These are phyloP conservation scores for Erebia palarica DNA, from an alignment of 2,888 invertebrate species.

Conservation along the genomic window DNA sequence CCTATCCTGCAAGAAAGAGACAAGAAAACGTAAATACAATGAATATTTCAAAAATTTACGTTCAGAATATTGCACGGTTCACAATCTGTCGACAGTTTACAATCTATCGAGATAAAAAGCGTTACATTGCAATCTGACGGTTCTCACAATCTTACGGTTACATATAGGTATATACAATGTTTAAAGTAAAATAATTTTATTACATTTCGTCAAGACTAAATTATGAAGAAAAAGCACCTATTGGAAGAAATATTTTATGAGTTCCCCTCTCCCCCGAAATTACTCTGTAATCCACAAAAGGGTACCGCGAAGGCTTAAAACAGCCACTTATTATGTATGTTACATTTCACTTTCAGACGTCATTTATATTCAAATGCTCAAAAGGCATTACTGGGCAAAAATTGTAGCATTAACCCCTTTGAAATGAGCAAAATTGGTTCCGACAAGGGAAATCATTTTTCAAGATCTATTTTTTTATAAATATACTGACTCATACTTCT, in stretches of 20 bases:
- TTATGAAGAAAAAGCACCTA: not conserved
- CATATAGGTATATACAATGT: no score
- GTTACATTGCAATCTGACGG: no score
- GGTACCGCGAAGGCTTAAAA: constrained; percentile 81
- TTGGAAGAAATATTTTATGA: not conserved
- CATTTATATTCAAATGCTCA: constrained; percentile 83
- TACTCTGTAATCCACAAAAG: constrained; percentile 76
- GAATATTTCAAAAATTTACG: no score
- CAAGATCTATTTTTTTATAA: constrained; percentile 46
- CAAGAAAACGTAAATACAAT: no score
- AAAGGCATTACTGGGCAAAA: constrained; percentile 81
- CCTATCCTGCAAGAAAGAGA: no score
- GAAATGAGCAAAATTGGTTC: constrained; percentile 73
- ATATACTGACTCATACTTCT: constrained; percentile 33
- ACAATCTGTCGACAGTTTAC: no score
- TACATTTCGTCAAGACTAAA: not conserved
- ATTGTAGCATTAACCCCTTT: constrained; percentile 78
- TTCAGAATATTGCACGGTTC: no score
- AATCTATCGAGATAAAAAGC: no score
- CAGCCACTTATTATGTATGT: constrained; percentile 83
- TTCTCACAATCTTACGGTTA: no score
- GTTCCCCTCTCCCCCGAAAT: constrained; percentile 24
- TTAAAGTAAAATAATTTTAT: no score
- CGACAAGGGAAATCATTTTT: constrained; percentile 61
- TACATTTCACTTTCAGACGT: constrained; percentile 83